These are phyloP conservation scores for Karalla daura DNA, from an alignment of 2,797 vertebrate genomes.

Conservation along the genomic window DNA sequence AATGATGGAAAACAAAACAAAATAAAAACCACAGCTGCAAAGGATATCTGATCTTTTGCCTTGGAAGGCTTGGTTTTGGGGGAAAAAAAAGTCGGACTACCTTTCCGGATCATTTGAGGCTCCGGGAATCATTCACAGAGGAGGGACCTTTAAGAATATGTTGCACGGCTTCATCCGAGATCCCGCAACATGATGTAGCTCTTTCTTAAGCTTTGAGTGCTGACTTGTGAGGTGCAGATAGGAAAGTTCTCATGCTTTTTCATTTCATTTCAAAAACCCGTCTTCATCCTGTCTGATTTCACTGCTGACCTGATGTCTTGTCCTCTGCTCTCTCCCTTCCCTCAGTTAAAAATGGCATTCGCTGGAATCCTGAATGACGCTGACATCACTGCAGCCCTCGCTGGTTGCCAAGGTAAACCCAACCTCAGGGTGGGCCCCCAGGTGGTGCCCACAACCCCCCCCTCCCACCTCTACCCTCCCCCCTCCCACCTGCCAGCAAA, in stretches of 20 bases:
- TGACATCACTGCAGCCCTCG: slow-evolving; percentile 88
- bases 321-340: slow-evolving; percentile 69
- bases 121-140: slow-evolving; percentile 64
- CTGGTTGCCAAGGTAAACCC: slow-evolving; percentile 85
- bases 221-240: slow-evolving; percentile 17
- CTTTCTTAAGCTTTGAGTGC: slow-evolving; percentile 24
- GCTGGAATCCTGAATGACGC: slow-evolving; percentile 81
- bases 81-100: slow-evolving; percentile 75
- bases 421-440: not conserved
- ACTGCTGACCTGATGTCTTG: slow-evolving; percentile 50
- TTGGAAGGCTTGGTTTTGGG: slow-evolving; percentile 66
- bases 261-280: no score
- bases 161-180: slow-evolving; percentile 43
- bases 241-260: no score
- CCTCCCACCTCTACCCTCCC: not conserved
- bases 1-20: slow-evolving; percentile 46
- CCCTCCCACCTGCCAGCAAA: not conserved
- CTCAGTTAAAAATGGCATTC: slow-evolving; percentile 85
- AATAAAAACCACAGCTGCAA: slow-evolving; percentile 57
- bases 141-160: slow-evolving; percentile 42
- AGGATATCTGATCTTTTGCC: slow-evolving; percentile 66
- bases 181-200: slow-evolving; percentile 25
- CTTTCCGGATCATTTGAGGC: slow-evolving; percentile 56
- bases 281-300: slow-evolving; percentile 24
- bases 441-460: not conserved